Base-by-base conservation (phyloP, 30 jellyfish, hydroid and myxozoan species). In the Catostylus mosaicus region DNA sequence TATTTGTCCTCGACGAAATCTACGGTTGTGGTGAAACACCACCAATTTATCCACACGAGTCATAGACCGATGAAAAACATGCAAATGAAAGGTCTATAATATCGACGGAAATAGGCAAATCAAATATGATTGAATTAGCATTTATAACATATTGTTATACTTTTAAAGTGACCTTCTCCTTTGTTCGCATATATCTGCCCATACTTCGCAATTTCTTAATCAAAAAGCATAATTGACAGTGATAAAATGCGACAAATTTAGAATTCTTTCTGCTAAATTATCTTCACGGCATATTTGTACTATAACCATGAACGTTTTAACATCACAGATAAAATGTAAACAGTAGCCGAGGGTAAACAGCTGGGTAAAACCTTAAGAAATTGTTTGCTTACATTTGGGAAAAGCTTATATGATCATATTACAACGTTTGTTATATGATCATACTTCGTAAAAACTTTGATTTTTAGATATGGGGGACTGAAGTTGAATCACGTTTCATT, bases 31-130 rank as follows among this genome's bases (percentile, higher is more conserved):
- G 63, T 50, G 63, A 18, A 5, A 18, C 5, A 50, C 26, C 63
- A 59, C 26, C 63, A 59, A 59, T 59, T 59, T 59, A 59, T 23
- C 38, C 40, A 27, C 71, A 59, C 71, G 71, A 59, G 71, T 24
- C 36, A 59, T 6, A 2, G 26, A 18, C 71, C 38, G 16, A 18
- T 24, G 38, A 59, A 16, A 23, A 59, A 23, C 18, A 59, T 27
- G 38, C 10, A 4, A 59, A 59, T 59, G 38, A 23, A 59, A 5
- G 56, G 56, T 16, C 8, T 43, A 19, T 23, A 59, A 59, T 59
- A 23, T 68, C 26, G 57, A 3, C 62, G 80, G 80, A 68, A 68
- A 68, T 36, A 34, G 80, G 59, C 38, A 68, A 35, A 68, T 68
- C 36, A 68, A 7, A 22, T 8, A 10, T 36, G 20, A 68, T 68